Evolutionary conservation across 2,113 vertebrate genomes (phyloP).

Genomic region (Petroica traversi): DNA sequence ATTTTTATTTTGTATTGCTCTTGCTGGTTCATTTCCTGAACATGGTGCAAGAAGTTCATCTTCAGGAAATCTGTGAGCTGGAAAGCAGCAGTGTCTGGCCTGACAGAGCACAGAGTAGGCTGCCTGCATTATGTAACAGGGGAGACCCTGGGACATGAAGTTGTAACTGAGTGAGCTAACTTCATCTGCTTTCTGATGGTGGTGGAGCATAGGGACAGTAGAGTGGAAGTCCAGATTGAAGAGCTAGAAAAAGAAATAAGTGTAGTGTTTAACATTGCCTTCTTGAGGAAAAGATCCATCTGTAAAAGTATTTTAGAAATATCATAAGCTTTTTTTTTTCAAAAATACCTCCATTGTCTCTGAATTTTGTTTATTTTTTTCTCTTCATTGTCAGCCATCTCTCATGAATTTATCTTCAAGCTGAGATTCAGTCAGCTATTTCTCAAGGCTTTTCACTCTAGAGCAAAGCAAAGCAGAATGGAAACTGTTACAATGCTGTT

Average conservation of each 20-base stretch:
- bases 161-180: neutral
- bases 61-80: neutral
- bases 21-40: neutral
- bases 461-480: neutral
- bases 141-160: fast-evolving
- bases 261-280: neutral
- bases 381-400: neutral
- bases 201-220: neutral
- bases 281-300: neutral
- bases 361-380: neutral
- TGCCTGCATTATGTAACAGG: neutral
- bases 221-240: neutral
- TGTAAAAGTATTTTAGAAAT: neutral
- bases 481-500: neutral
- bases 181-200: neutral
- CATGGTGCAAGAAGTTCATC: neutral
- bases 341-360: neutral
- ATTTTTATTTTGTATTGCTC: neutral
- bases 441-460: neutral
- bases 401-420: neutral
- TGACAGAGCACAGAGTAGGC: neutral
- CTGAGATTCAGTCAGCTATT: neutral
- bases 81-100: neutral
- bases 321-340: neutral
- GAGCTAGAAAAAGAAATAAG: neutral